Evolutionary conservation across 2,113 vertebrate species (phyloP), one percentile per base, ranked within the genome.

Genomic region (Tor tambroides): DNA sequence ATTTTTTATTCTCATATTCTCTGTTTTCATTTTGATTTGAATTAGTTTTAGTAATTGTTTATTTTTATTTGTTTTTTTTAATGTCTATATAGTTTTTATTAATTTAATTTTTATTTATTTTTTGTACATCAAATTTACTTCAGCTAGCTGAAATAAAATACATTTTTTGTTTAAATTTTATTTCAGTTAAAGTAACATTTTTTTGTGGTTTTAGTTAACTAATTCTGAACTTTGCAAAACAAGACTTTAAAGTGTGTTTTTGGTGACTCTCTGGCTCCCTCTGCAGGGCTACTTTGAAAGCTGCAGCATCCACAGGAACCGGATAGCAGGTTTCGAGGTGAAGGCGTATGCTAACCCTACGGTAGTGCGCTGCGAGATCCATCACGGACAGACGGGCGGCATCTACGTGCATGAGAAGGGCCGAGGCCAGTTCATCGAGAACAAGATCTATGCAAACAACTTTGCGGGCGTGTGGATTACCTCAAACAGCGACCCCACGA

Each of bases 371-470:
- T 99, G 98, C 89, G 98, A 99, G 94, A 99, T 99, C 92, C 98
- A 99, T 92, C 98, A 99, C 0, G 98, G 98, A 46, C 98, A 99
- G 94, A 99, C 98, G 6, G 98, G 98, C 84, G 98, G 98, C 87
- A 99, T 99, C 93, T 99, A 99, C 5, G 98, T 99, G 85, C 98
- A 99, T 49, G 98, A 99, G 93, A 99, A 99, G 95, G 98, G 98
- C 91, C 95, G 98, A 78, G 98, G 98, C 89, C 98, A 99, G 91
- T 99, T 99, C 94, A 98, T 99, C 87, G 98, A 99, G 94, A 99
- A 99, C 94, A 99, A 99, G 96, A 99, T 99, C 96, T 99, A 98
- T 97, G 98, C 98, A 96, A 99, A 99, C 94, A 99, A 99, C 92
- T 99, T 99, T 95, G 98, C 98, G 83, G 98, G 98, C 71, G 98